Percentiles rank a stretch among this genome's conserved stretches.
These are phyloP conservation scores for Oscheius myriophilus DNA, from an alignment of 2,888 invertebrate species.

Conservation along the genomic window DNA sequence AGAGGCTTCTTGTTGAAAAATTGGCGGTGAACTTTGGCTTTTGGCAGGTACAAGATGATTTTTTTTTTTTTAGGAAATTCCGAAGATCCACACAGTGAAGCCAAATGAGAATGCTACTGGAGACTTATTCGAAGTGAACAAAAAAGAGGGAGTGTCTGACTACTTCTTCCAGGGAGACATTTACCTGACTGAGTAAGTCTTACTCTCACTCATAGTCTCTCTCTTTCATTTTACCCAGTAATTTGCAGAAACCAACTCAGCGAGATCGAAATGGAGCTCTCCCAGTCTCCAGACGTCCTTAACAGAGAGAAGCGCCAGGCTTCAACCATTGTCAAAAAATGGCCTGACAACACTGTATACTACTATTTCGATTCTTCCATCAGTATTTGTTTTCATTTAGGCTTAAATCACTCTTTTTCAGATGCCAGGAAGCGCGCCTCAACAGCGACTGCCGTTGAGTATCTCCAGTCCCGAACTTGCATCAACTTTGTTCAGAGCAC, in stretches of 20 bases:
- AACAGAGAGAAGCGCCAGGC: no score
- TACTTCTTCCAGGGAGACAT: slow-evolving; percentile 1
- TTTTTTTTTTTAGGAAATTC: slow-evolving; percentile 1
- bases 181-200: slow-evolving; percentile 1
- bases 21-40: no score
- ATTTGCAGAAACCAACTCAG: no score
- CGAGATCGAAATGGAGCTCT: no score
- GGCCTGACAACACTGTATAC: background rate
- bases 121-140: background rate
- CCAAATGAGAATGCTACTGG: background rate
- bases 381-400: background rate
- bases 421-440: background rate
- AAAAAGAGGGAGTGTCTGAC: background rate
- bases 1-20: no score
- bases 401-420: background rate
- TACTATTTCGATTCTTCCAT: background rate
- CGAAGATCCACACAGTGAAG: background rate
- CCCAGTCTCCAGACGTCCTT: no score
- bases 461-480: background rate
- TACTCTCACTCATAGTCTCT: no score
- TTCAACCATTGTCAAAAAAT: background rate
- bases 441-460: background rate
- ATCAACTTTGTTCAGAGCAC: background rate
- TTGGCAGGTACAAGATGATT: background rate
- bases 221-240: no score